Evolutionary conservation across 2,797 vertebrate genomes (phyloP), one percentile per base, ranked within the genome.

Genomic region (Catharus ustulatus): DNA sequence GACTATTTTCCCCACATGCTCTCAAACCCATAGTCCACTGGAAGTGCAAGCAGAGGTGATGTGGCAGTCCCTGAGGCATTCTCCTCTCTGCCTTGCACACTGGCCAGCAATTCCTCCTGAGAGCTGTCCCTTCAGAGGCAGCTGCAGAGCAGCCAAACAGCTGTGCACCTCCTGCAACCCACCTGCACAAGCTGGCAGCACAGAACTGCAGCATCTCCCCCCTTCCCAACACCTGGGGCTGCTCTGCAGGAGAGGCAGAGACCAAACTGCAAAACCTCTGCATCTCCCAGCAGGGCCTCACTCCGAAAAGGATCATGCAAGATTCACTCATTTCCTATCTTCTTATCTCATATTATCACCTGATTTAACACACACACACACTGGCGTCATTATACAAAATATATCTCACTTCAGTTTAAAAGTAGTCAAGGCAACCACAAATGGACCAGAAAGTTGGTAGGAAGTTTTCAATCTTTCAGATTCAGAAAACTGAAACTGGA

Each of bases 21-120:
- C 43, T 87, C 43, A 90, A 34, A 88, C 43, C 59, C 55, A 22
- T 32, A 22, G 64, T n/a, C 29, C 15, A 40, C 7, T 36, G 42
- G 19, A 67, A 77, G 45, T 12, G 12, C 17, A 8, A 84, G 24
- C 20, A 84, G 38, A 66, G 36, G 17, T 87, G 45, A 45, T 43
- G 26, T 6, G 13, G 22, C 68, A 48, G 55, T 55, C 38, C 9
- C 49, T 0, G 0, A 76, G 59, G n/a, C 0, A 0, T 22, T 32
- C 43, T 73, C 58, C 36, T 42, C 46, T 38, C 26, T 49, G 22
- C 3, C 59, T 48, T 26, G 38, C 42, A 22, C 11, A 2, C 8
- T 43, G 30, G 20, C 26, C 66, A 89, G 38, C 29, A 84, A 13
- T 18, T 84, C 46, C 42, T 29, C 3, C 10, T 52, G 43, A 42